Base-by-base conservation (phyloP, 2,797 vertebrate genomes). In the Pseudochirops corinnae region DNA sequence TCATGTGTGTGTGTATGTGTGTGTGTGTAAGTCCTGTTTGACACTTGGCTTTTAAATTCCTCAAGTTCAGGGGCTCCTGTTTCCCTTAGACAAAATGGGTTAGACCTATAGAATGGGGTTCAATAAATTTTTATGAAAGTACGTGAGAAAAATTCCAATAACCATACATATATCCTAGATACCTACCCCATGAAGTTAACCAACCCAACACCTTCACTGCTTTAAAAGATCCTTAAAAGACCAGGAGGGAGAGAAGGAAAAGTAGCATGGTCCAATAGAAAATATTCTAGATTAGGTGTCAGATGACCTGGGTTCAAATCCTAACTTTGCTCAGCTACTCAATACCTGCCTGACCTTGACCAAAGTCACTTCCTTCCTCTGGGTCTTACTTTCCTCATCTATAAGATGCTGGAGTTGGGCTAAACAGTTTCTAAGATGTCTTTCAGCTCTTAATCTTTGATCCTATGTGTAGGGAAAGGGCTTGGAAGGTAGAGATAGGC, bases 321-420 rank as follows among this genome's bases (percentile, higher is more conserved):
- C 87, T 9, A 0, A 74, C 62, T 87, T 57, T 93, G n/a, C 6
- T 82, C 91, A 39, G 93, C 50, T 92, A 50, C n/a, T 60, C 57
- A 5, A 33, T 92, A 95, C 62, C 93, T 95, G 33, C 93, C 92
- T 93, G 92, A 90, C 58, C 53, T 94, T 82, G 52, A 56, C 92
- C 29, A 74, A 93, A 46, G 39, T 53, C 87, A 33, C 28, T 67
- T 57, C 29, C 67, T 24, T 87, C 96, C 93, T 95, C 95, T 97
- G 93, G 28, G 62, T 4, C 93, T 33, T 26, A 9, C 7, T 94
- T 57, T 92, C 14, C 82, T 93, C 28, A 0, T 31, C 55, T 91
- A 53, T 74, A 62, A 91, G 50, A 28, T 18, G 21, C 1, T 55
- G 53, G 53, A 5, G 16, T 74, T 74, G n/a, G 33, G n/a, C 16